Evolutionary conservation across 2,888 invertebrate species (phyloP).

Genomic region (Pristionchus entomophagus): DNA sequence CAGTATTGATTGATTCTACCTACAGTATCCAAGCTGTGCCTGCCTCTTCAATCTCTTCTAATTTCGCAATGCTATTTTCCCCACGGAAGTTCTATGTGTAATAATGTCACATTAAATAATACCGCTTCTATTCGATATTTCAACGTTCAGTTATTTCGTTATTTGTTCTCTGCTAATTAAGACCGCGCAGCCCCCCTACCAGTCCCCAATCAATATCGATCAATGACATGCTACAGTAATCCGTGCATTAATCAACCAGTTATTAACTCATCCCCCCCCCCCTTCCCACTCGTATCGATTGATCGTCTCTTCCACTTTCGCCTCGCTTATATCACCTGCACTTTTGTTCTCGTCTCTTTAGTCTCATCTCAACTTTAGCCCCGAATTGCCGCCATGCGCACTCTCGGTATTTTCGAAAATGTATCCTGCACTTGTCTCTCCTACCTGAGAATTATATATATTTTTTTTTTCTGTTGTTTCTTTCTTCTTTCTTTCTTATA

Average conservation of each 20-base stretch:
- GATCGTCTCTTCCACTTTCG: background rate
- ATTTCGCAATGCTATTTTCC: too few relatives aligned
- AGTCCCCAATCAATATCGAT: background rate
- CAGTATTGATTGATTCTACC: conserved; percentile 17
- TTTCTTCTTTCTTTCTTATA: background rate
- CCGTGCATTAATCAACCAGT: conserved; percentile 33
- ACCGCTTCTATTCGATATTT: background rate
- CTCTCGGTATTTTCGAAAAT: conserved; percentile 7
- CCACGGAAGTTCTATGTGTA: conserved; percentile 29
- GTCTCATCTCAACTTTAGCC: background rate
- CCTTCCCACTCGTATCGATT: background rate
- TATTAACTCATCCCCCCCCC: background rate
- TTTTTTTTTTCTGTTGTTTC: background rate
- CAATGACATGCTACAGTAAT: conserved; percentile 34
- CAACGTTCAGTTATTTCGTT: background rate
- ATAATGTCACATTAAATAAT: conserved; percentile 7
- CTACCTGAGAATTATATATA: background rate
- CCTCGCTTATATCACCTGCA: conserved; percentile 14
- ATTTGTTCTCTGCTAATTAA: background rate
- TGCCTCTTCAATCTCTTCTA: too few relatives aligned
- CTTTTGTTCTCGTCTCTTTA: background rate
- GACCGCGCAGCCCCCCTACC: background rate
- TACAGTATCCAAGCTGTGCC: conserved; percentile 18
- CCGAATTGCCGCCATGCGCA: conserved; percentile 3
- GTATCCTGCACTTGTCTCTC: background rate